Evolutionary conservation across 2,888 invertebrate genomes (phyloP).

Genomic region (Tuta absoluta): DNA sequence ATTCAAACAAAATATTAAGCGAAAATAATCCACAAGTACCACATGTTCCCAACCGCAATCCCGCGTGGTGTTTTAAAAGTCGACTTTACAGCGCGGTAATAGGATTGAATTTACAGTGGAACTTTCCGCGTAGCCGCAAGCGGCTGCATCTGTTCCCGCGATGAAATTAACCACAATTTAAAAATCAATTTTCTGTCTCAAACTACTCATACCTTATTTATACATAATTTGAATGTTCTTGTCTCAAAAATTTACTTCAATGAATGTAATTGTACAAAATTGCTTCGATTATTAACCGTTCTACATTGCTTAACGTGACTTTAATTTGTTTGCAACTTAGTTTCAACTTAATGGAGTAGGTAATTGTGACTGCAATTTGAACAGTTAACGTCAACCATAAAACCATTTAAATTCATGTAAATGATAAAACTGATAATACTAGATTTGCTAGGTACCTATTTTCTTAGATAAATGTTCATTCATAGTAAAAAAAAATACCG

Average conservation of each 20-base stretch:
- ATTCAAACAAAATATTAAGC: constrained; percentile 22
- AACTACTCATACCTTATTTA: constrained; percentile 20
- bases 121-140: constrained; percentile 46
- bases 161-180: constrained; percentile 57
- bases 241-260: constrained; percentile 19
- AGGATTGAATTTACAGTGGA: constrained; percentile 21
- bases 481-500: no score
- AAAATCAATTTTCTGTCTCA: constrained; percentile 48
- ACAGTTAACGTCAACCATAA: not conserved
- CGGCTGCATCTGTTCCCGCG: constrained; percentile 63
- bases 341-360: not conserved
- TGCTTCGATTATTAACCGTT: constrained; percentile 20
- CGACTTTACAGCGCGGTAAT: constrained; percentile 34
- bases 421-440: not conserved
- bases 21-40: constrained; percentile 37
- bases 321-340: constrained; percentile 26
- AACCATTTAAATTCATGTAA: not conserved
- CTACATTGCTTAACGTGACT: constrained; percentile 25
- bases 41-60: constrained; percentile 37
- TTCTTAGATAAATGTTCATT: no score
- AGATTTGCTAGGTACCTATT: not conserved
- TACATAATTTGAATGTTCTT: constrained; percentile 9
- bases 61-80: constrained; percentile 31
- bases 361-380: constrained; percentile 15
- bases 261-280: constrained; percentile 25